Conservation (phyloP, 2,113 vertebrate genomes). For the Brienomyrus brachyistius region DNA sequence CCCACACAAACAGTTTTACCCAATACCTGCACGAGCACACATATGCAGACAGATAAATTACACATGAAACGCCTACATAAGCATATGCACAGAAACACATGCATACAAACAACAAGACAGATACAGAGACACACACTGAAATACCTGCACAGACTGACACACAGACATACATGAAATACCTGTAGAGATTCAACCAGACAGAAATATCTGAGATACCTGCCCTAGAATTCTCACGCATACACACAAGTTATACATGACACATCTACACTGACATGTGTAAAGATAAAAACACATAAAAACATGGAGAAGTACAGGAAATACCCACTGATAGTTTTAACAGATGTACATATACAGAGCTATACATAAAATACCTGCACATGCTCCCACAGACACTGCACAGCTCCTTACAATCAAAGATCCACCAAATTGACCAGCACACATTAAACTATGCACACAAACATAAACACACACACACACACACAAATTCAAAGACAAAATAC, state of each 20-base stretch:
- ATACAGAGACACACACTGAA: constrained; percentile 14
- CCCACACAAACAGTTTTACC: not conserved
- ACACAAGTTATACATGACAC: not conserved
- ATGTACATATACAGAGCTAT: not conserved
- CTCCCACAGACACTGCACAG: not conserved
- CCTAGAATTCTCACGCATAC: not conserved
- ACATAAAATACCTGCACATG: not conserved
- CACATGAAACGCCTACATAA: not conserved
- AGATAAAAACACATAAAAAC: constrained; percentile 22
- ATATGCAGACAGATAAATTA: not conserved
- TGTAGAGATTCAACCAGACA: not conserved
- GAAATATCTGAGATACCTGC: not conserved
- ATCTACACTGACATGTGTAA: constrained; percentile 5
- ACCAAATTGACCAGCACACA: not conserved
- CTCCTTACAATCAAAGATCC: not conserved
- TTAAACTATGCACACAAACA: not conserved
- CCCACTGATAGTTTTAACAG: not conserved
- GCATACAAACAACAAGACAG: not conserved
- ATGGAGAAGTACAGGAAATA: not conserved
- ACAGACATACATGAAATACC: not conserved
- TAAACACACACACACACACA: not conserved
- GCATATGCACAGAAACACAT: not conserved
- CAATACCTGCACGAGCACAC: not conserved
- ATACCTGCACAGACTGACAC: constrained; percentile 25
- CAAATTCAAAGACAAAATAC: not conserved